Percentiles rank a stretch among this genome's conserved stretches.
These are phyloP conservation scores for Puffinus mauretanicus DNA, from an alignment of 2,113 vertebrate species.

Conservation along the genomic window DNA sequence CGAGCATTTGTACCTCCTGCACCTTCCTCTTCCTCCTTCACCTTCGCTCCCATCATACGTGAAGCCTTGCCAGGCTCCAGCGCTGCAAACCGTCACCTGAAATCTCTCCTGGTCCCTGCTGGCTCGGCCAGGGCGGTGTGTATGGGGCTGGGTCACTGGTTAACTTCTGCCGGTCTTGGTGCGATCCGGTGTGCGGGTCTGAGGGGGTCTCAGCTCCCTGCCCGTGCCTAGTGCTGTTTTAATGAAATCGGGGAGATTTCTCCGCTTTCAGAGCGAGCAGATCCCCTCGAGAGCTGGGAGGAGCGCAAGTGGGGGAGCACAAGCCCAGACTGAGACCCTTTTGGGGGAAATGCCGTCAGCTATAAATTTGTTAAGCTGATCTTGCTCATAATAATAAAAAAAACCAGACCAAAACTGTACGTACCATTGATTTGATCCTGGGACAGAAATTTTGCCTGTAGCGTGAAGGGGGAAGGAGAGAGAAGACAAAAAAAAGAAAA, in stretches of 20 bases:
- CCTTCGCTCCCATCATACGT: fast-evolving
- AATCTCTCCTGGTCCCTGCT: neutral
- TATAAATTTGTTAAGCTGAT: neutral
- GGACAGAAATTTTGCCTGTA: conserved; percentile 87
- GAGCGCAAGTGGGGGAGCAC: too few species aligned
- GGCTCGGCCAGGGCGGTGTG: neutral
- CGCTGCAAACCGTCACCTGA: fast-evolving
- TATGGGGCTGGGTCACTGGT: neutral
- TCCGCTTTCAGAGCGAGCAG: neutral
- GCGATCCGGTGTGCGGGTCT: fast-evolving
- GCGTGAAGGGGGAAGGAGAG: neutral
- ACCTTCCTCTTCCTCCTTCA: neutral
- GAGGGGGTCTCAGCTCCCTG: neutral
- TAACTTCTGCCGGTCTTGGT: fast-evolving
- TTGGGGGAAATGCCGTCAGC: neutral
- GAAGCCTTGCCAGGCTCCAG: neutral
- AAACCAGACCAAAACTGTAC: neutral
- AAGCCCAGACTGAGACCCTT: fast-evolving
- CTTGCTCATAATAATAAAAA: neutral
- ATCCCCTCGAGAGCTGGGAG: neutral
- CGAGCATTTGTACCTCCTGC: neutral
- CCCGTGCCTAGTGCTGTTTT: neutral
- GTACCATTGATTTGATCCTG: conserved; percentile 91
- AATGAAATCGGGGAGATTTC: neutral
- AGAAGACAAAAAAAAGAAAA: neutral